Evolutionary conservation across 2,113 vertebrate genomes (phyloP).

Genomic region (Phyllostomus discolor): DNA sequence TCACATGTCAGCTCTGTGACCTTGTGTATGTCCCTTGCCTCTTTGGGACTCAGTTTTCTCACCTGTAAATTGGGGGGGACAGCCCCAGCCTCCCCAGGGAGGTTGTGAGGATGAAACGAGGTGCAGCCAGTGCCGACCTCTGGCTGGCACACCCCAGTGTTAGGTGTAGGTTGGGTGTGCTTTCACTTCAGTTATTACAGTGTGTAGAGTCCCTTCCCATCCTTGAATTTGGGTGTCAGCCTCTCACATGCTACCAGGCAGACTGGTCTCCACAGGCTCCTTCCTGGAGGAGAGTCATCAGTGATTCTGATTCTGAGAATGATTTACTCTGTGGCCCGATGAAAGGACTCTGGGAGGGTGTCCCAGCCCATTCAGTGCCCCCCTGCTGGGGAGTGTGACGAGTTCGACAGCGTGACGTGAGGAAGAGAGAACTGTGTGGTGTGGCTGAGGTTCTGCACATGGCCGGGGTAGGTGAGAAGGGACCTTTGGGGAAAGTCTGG

Average conservation of each 20-base stretch:
- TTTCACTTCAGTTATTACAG: background rate
- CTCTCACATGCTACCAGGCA: background rate
- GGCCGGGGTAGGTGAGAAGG: background rate
- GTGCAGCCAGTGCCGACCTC: background rate
- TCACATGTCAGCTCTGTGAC: background rate
- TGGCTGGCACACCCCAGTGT: background rate
- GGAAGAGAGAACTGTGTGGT: background rate
- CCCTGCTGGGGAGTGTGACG: background rate
- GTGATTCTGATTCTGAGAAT: background rate
- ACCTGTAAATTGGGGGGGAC: background rate
- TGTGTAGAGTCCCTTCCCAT: background rate
- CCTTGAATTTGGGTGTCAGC: background rate
- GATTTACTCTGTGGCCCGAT: background rate
- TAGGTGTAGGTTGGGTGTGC: fast-evolving
- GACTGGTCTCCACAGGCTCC: background rate
- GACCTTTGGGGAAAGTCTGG: background rate
- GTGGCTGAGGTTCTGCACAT: background rate
- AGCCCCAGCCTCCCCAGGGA: background rate
- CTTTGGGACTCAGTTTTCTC: background rate
- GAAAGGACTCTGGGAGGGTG: background rate
- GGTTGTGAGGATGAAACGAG: background rate
- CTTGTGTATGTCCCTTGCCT: background rate
- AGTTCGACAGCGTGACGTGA: fast-evolving
- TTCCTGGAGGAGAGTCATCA: background rate
- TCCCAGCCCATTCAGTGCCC: background rate